phyloP scores from a whole-genome alignment of 2,888 invertebrate species.

The Globia sparganii region DNA sequence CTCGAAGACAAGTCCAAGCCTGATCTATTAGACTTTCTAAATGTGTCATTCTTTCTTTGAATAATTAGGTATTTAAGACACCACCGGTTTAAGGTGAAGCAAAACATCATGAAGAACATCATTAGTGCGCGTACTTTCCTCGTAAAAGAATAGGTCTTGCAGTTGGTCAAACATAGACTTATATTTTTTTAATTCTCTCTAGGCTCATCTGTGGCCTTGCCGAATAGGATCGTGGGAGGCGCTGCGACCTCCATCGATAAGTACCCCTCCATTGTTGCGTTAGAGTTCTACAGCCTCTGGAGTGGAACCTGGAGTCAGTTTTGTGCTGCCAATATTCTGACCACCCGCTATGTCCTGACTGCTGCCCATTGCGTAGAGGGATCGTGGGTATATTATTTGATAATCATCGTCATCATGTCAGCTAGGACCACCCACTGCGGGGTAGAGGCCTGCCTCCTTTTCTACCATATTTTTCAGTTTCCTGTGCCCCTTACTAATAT shows the following conservation, averaged over 20 bases:
- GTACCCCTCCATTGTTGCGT: conserved; percentile 72
- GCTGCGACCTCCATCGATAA: conserved; percentile 68
- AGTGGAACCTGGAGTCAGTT: conserved; percentile 66
- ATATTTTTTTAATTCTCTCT: background rate
- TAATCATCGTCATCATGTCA: background rate
- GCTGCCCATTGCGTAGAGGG: conserved; percentile 71
- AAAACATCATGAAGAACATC: background rate
- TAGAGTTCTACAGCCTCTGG: conserved; percentile 62
- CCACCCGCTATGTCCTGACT: conserved; percentile 43
- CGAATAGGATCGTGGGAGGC: conserved; percentile 69
- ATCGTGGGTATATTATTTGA: conserved; percentile 53
- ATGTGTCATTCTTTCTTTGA: background rate
- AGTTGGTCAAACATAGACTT: background rate
- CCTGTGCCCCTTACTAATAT: background rate
- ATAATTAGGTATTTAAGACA: background rate
- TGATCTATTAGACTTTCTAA: background rate
- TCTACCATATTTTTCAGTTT: background rate
- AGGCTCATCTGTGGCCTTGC: conserved; percentile 43
- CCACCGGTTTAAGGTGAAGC: background rate
- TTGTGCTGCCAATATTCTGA: conserved; percentile 72
- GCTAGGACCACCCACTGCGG: too few species aligned
- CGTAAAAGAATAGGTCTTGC: background rate
- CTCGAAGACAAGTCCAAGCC: background rate
- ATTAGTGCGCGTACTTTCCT: background rate
- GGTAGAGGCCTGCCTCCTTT: background rate